Percentiles rank a stretch among this genome's conserved stretches.
phyloP scores from a whole-genome alignment of 2,888 invertebrate genomes.

The Hemistola chrysoprasaria region DNA sequence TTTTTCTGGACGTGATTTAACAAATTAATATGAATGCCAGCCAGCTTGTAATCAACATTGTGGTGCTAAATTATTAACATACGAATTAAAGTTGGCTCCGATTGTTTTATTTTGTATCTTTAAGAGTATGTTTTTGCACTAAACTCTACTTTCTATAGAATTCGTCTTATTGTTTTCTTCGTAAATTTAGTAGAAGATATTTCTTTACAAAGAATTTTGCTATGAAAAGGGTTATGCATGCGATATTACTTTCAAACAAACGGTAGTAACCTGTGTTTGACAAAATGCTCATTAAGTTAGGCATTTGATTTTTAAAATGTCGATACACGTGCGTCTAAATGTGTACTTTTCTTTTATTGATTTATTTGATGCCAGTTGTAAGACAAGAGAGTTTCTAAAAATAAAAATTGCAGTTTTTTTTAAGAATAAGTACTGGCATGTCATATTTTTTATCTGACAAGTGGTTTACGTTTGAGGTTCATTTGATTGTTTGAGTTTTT shows the following conservation, averaged over 20 bases:
- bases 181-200: too few relatives aligned
- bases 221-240: too few relatives aligned
- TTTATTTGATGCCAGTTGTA: too few relatives aligned
- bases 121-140: too few relatives aligned
- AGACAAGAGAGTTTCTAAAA: too few relatives aligned
- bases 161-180: too few relatives aligned
- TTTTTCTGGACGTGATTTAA: conserved; percentile 38
- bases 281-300: conserved; percentile 57
- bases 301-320: conserved; percentile 57
- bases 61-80: conserved; percentile 50
- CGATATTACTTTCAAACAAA: too few relatives aligned
- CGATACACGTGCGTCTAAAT: conserved; percentile 53
- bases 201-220: too few relatives aligned
- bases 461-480: conserved; percentile 64
- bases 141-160: too few relatives aligned
- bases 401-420: conserved; percentile 5
- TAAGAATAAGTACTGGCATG: conserved; percentile 9
- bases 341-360: conserved; percentile 8
- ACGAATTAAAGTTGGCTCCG: conserved; percentile 36
- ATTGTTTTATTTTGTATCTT: conserved; percentile 25
- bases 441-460: conserved; percentile 55
- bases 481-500: conserved; percentile 77
- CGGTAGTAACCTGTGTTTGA: conserved; percentile 33
- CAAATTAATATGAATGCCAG: conserved; percentile 66
- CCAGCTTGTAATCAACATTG: conserved; percentile 58